phyloP scores from a whole-genome alignment of 37 sponge, comb jelly and placozoan species.

The Eunapius fragilis region DNA sequence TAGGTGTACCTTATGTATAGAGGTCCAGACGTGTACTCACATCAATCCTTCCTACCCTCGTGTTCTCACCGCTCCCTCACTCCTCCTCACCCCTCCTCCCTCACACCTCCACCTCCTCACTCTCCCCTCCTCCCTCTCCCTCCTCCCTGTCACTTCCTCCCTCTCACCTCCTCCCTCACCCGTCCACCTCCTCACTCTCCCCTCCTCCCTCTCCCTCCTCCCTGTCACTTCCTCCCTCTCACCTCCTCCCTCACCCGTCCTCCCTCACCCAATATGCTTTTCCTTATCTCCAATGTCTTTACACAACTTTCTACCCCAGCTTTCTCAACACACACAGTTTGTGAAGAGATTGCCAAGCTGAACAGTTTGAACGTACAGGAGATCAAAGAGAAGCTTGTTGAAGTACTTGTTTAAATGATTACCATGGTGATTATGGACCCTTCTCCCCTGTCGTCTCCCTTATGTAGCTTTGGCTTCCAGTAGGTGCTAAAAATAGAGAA shows the following conservation, averaged over 20 bases:
- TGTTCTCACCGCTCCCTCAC: too few relatives aligned
- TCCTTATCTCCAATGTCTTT: neutral
- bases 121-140: too few relatives aligned
- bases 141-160: too few relatives aligned
- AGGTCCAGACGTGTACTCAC: too few relatives aligned
- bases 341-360: constrained; percentile 22
- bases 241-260: neutral
- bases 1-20: neutral
- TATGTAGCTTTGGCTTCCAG: constrained; percentile 10
- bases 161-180: too few relatives aligned
- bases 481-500: constrained; percentile 7
- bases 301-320: neutral
- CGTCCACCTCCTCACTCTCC: neutral
- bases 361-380: constrained; percentile 27
- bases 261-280: neutral
- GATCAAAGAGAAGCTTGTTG: constrained; percentile 34
- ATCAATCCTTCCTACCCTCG: too few relatives aligned
- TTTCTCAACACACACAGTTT: constrained; percentile 16
- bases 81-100: too few relatives aligned
- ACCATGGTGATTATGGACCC: neutral
- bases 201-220: neutral
- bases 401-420: constrained; percentile 14
- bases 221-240: neutral
- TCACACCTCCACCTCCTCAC: too few relatives aligned
- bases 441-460: neutral